These are phyloP conservation scores for Neoaliturus tenellus DNA, from an alignment of 2,888 invertebrate species.

Conservation along the genomic window DNA sequence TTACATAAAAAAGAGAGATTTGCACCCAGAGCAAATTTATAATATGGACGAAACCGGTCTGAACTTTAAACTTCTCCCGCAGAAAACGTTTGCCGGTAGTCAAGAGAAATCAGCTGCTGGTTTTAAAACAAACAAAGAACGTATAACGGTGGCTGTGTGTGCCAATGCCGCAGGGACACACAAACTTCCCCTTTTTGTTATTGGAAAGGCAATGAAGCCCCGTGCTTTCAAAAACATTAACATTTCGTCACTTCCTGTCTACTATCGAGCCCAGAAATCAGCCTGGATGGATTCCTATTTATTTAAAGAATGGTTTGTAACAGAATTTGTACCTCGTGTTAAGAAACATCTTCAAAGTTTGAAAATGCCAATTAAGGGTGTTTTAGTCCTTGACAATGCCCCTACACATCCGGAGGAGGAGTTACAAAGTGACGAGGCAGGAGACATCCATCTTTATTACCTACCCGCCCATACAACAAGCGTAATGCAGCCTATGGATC, in stretches of 20 bases:
- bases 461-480: slow-evolving; percentile 64
- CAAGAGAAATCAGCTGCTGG: slow-evolving; percentile 62
- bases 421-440: slow-evolving; percentile 34
- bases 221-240: slow-evolving; percentile 58
- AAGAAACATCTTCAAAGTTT: slow-evolving; percentile 58
- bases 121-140: slow-evolving; percentile 66
- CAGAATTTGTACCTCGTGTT: slow-evolving; percentile 60
- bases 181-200: slow-evolving; percentile 53
- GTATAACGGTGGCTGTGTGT: slow-evolving; percentile 56
- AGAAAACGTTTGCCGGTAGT: slow-evolving; percentile 63
- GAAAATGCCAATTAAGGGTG: slow-evolving; percentile 59
- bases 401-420: slow-evolving; percentile 56
- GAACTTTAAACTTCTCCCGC: slow-evolving; percentile 66
- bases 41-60: slow-evolving; percentile 67
- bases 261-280: slow-evolving; percentile 54
- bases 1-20: slow-evolving; percentile 40
- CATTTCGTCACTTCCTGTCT: slow-evolving; percentile 49
- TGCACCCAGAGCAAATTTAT: slow-evolving; percentile 61
- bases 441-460: slow-evolving; percentile 53
- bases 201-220: slow-evolving; percentile 54
- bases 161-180: slow-evolving; percentile 51
- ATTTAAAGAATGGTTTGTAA: slow-evolving; percentile 59
- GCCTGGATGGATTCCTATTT: slow-evolving; percentile 59
- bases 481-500: slow-evolving; percentile 63
- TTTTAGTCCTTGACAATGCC: slow-evolving; percentile 61